Base-by-base conservation (phyloP, 2,888 invertebrate species). In the Tortrix viridana region DNA sequence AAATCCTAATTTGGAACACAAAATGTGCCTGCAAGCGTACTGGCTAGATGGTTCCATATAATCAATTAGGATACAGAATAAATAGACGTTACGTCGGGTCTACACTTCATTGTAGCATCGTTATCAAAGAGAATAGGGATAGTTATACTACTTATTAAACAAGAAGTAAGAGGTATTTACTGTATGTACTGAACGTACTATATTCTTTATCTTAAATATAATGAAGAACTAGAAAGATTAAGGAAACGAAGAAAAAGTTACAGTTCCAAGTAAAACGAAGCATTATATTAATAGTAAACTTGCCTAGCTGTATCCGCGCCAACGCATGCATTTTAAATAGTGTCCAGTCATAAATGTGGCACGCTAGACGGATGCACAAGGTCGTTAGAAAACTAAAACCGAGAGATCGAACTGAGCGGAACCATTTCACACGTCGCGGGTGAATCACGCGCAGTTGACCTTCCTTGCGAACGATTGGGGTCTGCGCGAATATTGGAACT, bases 341-440 rank as follows among this genome's bases (percentile, higher is more conserved):
- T 14, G 23, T 4, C 22, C 44, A 55, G 58, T 66, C 53, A 60
- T 60, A 50, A n/a, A 48, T 57, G 43, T 69, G 49, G 55, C 32
- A 54, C 71, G 66, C 67, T 66, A 71, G 61, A 68, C 78, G 75
- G 77, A 78, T 77, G 71, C 70, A 65, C 71, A 75, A 74, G 75
- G 74, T 73, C 75, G 71, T 74, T 75, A 79, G 76, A 53, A 78
- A 73, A 74, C 52, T 65, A 62, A 59, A 69, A 71, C 67, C 65
- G 58, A 66, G 65, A 71, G 70, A 69, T 72, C 70, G 70, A 74
- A 66, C 68, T 66, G 66, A 70, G 69, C 69, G 68, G 71, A 70
- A 71, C 67, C 65, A 73, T 73, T 72, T 69, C 71, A 71, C 65
- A 70, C 68, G 67, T 67, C 55, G 59, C 61, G 62, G 60, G 57